Evolutionary conservation across 2,113 vertebrate species (phyloP), one percentile per base, ranked within the genome.

Genomic region (Python bivittatus): DNA sequence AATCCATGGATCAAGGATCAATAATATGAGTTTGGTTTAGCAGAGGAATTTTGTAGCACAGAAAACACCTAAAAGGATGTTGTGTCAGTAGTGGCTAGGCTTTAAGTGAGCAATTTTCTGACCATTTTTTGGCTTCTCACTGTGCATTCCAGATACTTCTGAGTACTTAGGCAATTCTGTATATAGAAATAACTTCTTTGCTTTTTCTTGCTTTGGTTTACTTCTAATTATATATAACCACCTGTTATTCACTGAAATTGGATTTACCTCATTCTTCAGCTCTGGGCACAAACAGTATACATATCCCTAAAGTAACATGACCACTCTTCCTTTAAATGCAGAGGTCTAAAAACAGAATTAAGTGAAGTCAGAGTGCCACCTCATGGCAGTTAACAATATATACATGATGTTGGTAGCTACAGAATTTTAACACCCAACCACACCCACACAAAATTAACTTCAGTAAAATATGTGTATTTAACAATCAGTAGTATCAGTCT

Each of bases 291-390:
- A 52, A 86, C 1, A 2, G 0, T 12, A 10, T 33, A 20, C 52
- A 17, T 61, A 5, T n/a, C 44, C 57, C 58, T 86, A 11, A 64
- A 13, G 12, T 61, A 60, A 52, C 27, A 60, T 38, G 22, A 11
- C 56, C 9, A 42, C 0, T 84, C 13, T 58, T 90, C 72, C 54
- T 57, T 58, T 58, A 29, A 84, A 57, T 64, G 57, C 58, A 38
- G 90, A 33, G 57, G 48, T 27, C 44, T 86, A 64, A 38, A 48
- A 91, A 29, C 8, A 56, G 58, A 56, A 57, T 54, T 87, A 72
- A 87, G n/a, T 90, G 72, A 83, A 57, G 38, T 79, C 2, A 90
- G 52, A 86, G 42, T 64, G 83, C 90, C 90, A 85, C 13, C 83
- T 85, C 27, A 29, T 90, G 89, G 57, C 79, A 58, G 72, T 58